These are phyloP conservation scores for Cepaea nemoralis DNA, from an alignment of 1,140 invertebrate genomes.

Conservation along the genomic window DNA sequence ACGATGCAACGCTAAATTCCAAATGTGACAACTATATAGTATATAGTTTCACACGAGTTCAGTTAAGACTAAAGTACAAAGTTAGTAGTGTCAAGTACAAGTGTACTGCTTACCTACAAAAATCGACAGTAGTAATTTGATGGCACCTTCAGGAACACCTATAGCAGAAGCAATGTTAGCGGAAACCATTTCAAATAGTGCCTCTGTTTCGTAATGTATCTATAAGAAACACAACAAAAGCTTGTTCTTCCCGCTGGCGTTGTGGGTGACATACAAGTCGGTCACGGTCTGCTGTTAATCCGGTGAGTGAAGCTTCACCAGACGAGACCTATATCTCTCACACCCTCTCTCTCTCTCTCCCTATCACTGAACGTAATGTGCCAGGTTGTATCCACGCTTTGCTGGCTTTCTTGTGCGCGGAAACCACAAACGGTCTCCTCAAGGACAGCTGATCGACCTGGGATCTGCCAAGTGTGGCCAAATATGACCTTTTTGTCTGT, in stretches of 20 bases:
- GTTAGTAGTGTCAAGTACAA: too few relatives aligned
- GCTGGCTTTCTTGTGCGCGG: background rate
- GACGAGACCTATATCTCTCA: background rate
- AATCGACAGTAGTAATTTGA: constrained; percentile 39
- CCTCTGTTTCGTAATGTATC: background rate
- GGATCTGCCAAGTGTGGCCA: background rate
- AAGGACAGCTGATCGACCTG: background rate
- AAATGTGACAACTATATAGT: too few relatives aligned
- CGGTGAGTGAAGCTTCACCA: background rate
- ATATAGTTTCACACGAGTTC: too few relatives aligned
- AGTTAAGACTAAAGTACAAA: too few relatives aligned
- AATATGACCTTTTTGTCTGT: too few relatives aligned
- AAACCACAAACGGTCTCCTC: background rate
- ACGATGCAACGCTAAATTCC: too few relatives aligned
- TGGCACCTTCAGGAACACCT: constrained; percentile 37
- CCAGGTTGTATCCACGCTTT: background rate
- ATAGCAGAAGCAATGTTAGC: constrained; percentile 25
- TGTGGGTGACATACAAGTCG: background rate
- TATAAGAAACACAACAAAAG: background rate
- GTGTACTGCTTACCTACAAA: constrained; percentile 44
- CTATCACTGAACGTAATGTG: background rate
- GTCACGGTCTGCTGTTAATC: background rate
- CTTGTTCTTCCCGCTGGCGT: background rate
- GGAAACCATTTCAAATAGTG: constrained; percentile 1
- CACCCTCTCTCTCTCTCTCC: too few relatives aligned